Evolutionary conservation across 2,888 invertebrate genomes (phyloP).

Genomic region (Tipula vernalis): DNA sequence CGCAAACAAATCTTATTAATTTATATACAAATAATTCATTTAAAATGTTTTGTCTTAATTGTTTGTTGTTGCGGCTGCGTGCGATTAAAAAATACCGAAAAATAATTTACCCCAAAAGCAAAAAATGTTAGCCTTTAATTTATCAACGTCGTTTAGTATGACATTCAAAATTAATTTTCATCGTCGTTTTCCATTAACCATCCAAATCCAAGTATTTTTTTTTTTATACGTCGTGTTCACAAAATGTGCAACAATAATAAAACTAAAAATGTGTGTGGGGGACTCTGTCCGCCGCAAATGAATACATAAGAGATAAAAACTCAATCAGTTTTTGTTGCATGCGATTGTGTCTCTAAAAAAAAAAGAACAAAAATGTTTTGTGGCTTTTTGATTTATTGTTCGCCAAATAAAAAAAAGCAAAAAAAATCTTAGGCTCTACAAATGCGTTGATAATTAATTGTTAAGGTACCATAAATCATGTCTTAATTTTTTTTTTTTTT

Average conservation of each 20-base stretch:
- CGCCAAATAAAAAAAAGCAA: background rate
- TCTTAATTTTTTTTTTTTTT: background rate
- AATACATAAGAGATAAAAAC: background rate
- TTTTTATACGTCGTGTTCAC: background rate
- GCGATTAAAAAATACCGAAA: background rate
- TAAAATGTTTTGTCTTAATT: background rate
- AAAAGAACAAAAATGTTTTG: background rate
- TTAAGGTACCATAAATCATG: background rate
- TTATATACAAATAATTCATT: background rate
- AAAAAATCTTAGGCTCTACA: background rate
- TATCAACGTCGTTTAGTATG: constrained; percentile 5
- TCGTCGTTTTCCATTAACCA: background rate
- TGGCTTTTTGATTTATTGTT: background rate
- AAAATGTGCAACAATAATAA: background rate
- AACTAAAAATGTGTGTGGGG: background rate
- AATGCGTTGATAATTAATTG: background rate
- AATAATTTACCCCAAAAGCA: background rate
- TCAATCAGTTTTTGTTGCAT: background rate
- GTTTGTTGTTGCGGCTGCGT: background rate
- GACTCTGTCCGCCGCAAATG: background rate
- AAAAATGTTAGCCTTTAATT: background rate
- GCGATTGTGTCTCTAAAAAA: background rate
- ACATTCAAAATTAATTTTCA: background rate
- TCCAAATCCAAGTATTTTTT: background rate
- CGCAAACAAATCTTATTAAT: background rate